Evolutionary conservation across 1,140 invertebrate species (phyloP).

Genomic region (Sycobia sp.): DNA sequence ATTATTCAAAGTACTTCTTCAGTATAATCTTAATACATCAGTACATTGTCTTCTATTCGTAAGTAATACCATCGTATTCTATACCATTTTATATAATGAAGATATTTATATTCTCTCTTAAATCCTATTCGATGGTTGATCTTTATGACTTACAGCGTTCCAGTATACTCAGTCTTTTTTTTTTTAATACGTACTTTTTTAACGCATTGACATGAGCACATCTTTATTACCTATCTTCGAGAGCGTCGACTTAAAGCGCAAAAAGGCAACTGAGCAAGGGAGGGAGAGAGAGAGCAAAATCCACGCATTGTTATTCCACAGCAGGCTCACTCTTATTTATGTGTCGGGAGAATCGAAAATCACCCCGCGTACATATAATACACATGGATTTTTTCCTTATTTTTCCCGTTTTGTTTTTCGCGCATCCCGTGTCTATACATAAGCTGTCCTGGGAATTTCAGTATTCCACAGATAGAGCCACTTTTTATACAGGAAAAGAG

Average conservation of each 20-base stretch:
- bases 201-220: slow-evolving; percentile 15
- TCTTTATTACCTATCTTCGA: slow-evolving; percentile 15
- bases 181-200: neutral
- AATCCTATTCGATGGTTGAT: neutral
- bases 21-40: too few relatives aligned
- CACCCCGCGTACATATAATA: slow-evolving; percentile 9
- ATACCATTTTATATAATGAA: slow-evolving; percentile 16
- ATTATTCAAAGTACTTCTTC: too few relatives aligned
- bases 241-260: slow-evolving; percentile 1
- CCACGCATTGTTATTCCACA: slow-evolving; percentile 22
- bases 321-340: slow-evolving; percentile 15
- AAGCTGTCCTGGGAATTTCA: slow-evolving; percentile 4
- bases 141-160: slow-evolving; percentile 13
- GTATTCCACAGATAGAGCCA: slow-evolving; percentile 18
- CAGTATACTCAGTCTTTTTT: slow-evolving; percentile 6
- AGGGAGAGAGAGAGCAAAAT: slow-evolving; percentile 1
- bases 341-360: slow-evolving; percentile 19
- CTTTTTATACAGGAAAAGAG: too few relatives aligned
- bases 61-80: too few relatives aligned
- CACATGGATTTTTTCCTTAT: slow-evolving; percentile 9
- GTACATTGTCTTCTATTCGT: too few relatives aligned
- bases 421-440: neutral
- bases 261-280: too few relatives aligned
- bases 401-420: slow-evolving; percentile 16
- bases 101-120: slow-evolving; percentile 22